These are phyloP conservation scores for Drosophila virilis DNA, from an alignment of 1,140 invertebrate genomes.

Conservation along the genomic window DNA sequence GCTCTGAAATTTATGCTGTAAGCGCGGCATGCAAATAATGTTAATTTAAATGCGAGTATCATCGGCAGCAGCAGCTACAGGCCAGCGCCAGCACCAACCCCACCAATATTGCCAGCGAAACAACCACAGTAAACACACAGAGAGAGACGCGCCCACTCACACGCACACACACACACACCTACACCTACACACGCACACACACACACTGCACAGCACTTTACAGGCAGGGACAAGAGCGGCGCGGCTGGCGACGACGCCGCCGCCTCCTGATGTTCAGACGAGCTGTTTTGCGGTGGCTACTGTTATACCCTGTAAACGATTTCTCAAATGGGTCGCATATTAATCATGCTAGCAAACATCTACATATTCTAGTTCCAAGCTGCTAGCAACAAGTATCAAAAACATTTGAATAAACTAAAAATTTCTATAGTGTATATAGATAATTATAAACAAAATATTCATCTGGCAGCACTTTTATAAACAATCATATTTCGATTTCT, in stretches of 20 bases:
- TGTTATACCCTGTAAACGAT: conserved; percentile 1
- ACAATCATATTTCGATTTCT: background rate
- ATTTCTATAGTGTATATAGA: no score
- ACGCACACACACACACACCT: no score
- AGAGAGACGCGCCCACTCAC: background rate
- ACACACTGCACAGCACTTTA: background rate
- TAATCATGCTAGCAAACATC: no score
- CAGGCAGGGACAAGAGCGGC: conserved; percentile 1
- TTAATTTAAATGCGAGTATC: conserved; percentile 82
- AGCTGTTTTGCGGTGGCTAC: conserved; percentile 22
- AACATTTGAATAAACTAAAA: no score
- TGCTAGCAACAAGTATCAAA: no score
- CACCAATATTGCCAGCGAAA: conserved; percentile 32
- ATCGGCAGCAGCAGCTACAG: conserved; percentile 58
- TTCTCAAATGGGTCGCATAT: background rate
- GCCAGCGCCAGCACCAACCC: background rate
- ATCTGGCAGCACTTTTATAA: no score
- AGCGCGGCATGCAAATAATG: conserved; percentile 79
- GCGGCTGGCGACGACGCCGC: no score
- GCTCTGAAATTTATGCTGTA: conserved; percentile 75
- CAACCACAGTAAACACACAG: conserved; percentile 35
- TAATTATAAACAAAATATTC: no score
- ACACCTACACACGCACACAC: background rate
- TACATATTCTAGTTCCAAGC: no score
- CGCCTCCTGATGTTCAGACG: background rate